A percentile compares a stretch with the other conserved stretches of the same genome.
Evolutionary conservation across 2,888 invertebrate species (phyloP).

Genomic region (Paralinhomoeus sp.): DNA sequence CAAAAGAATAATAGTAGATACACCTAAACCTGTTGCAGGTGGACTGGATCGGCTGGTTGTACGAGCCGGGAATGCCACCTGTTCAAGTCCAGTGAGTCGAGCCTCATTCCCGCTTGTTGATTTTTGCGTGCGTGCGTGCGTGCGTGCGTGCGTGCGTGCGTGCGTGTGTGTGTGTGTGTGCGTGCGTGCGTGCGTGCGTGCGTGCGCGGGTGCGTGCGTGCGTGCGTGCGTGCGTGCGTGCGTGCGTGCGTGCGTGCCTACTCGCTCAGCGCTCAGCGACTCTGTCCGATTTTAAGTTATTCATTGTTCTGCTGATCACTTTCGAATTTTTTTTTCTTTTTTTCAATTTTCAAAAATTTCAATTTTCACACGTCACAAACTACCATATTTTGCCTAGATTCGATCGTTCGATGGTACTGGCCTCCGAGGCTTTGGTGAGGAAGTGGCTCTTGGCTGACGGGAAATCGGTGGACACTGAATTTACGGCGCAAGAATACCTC

Average conservation of each 20-base stretch:
- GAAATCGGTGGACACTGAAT: conserved; percentile 4
- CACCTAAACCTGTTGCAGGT: too few relatives aligned
- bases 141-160: too few relatives aligned
- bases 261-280: too few relatives aligned
- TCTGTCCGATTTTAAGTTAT: too few relatives aligned
- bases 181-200: too few relatives aligned
- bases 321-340: background rate
- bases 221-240: too few relatives aligned
- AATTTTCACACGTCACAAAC: background rate
- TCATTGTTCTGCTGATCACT: too few relatives aligned
- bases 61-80: conserved; percentile 63
- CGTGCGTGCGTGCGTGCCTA: too few relatives aligned
- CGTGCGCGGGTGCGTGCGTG: too few relatives aligned
- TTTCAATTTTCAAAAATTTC: background rate
- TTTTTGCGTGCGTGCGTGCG: too few relatives aligned
- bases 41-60: conserved; percentile 65
- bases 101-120: conserved; percentile 43
- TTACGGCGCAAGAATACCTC: conserved; percentile 32
- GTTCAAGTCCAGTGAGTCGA: conserved; percentile 23
- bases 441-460: conserved; percentile 8
- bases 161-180: too few relatives aligned
- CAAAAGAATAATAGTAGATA: too few relatives aligned
- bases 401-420: conserved; percentile 11
- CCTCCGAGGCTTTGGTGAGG: conserved; percentile 8
- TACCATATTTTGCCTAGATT: conserved; percentile 5